Percentiles rank a stretch among this genome's conserved stretches.
phyloP scores from a whole-genome alignment of 2,113 vertebrate species.

The Nothobranchius furzeri region DNA sequence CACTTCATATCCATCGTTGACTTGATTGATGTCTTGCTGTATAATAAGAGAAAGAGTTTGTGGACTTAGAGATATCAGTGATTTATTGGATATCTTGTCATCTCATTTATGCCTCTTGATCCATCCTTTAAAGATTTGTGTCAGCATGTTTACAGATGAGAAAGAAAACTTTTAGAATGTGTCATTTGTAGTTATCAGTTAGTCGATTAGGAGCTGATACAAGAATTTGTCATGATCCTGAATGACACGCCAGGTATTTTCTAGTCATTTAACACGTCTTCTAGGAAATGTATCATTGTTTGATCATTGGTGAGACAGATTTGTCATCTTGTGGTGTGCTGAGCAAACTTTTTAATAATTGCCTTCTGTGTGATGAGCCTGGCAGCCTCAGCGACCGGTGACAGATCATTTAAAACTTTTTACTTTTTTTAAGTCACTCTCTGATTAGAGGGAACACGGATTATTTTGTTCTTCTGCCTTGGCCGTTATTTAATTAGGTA shows the following conservation, averaged over 20 bases:
- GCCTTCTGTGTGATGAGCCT: not conserved
- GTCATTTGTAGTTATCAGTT: conserved; percentile 8
- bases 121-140: conserved; percentile 9
- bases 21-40: conserved; percentile 33
- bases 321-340: conserved; percentile 9
- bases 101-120: conserved; percentile 18
- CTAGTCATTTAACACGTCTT: conserved; percentile 1
- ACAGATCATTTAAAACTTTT: conserved; percentile 18
- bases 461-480: not conserved
- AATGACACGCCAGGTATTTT: conserved; percentile 5
- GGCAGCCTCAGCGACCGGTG: not conserved
- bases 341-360: conserved; percentile 13
- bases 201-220: not conserved
- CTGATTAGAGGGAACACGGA: not conserved
- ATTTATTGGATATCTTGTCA: conserved; percentile 23
- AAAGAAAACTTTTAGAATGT: conserved; percentile 11
- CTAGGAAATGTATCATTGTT: not conserved
- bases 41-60: conserved; percentile 13
- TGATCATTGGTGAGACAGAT: conserved; percentile 4
- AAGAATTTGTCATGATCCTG: conserved; percentile 1
- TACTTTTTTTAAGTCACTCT: conserved; percentile 8
- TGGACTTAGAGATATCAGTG: conserved; percentile 23
- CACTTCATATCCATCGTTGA: conserved; percentile 16
- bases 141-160: conserved; percentile 33
- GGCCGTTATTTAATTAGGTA: no score